Evolutionary conservation across 2,113 vertebrate species (phyloP).

Genomic region (Peromyscus maniculatus): DNA sequence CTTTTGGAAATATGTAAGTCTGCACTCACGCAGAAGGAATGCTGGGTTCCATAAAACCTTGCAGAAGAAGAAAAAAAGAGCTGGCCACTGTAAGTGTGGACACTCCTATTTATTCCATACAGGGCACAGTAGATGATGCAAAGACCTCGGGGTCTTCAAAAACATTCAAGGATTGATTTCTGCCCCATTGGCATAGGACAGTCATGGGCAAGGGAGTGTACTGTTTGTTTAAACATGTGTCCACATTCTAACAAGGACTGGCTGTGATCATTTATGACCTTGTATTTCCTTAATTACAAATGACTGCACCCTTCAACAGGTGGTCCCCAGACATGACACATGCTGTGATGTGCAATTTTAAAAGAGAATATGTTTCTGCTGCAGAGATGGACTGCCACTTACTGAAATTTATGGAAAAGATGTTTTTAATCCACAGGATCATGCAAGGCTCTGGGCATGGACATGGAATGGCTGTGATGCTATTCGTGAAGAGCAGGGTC

Average conservation of each 20-base stretch:
- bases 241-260: not conserved
- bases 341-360: conserved; percentile 30
- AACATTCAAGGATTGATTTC: conserved; percentile 16
- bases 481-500: not conserved
- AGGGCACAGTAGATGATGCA: not conserved
- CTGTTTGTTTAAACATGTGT: conserved; percentile 63
- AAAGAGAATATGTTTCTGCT: conserved; percentile 53
- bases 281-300: conserved; percentile 55
- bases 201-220: not conserved
- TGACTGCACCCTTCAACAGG: conserved; percentile 56
- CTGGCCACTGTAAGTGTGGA: not conserved
- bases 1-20: not conserved
- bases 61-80: not conserved
- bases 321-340: conserved; percentile 64
- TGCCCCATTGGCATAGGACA: not conserved
- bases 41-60: not conserved
- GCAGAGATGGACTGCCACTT: conserved; percentile 40
- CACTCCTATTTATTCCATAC: not conserved
- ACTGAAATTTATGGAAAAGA: conserved; percentile 57
- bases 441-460: not conserved
- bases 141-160: conserved; percentile 43
- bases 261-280: conserved; percentile 37
- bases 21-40: not conserved
- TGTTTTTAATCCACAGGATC: conserved; percentile 58
- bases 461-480: not conserved